These are phyloP conservation scores for Pangasius macronema DNA, from an alignment of 2,797 vertebrate genomes.

Conservation along the genomic window DNA sequence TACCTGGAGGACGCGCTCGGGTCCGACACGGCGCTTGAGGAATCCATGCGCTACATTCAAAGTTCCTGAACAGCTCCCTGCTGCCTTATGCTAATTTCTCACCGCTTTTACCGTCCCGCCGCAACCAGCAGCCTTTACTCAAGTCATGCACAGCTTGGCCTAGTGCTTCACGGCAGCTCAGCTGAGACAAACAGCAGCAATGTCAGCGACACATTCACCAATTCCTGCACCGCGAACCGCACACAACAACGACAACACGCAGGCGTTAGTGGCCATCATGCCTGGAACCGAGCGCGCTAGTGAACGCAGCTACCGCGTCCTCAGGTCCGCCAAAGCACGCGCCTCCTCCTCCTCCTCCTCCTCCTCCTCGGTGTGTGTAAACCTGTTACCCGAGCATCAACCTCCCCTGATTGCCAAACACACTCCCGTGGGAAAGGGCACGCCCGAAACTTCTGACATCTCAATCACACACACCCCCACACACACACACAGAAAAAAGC, in stretches of 20 bases:
- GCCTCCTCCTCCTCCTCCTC: conserved; percentile 33
- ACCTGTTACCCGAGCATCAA: conserved; percentile 75
- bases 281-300: conserved; percentile 31
- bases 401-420: conserved; percentile 58
- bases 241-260: conserved; percentile 56
- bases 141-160: conserved; percentile 58
- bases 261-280: conserved; percentile 42
- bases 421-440: conserved; percentile 65
- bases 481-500: conserved; percentile 49
- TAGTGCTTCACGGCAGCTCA: conserved; percentile 47
- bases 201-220: conserved; percentile 59
- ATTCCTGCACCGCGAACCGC: conserved; percentile 55
- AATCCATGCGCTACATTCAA: conserved; percentile 60
- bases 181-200: conserved; percentile 43
- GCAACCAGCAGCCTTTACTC: conserved; percentile 50
- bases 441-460: conserved; percentile 67
- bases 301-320: conserved; percentile 9
- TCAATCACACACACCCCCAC: conserved; percentile 34
- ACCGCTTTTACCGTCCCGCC: conserved; percentile 52
- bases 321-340: conserved; percentile 48
- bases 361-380: conserved; percentile 51
- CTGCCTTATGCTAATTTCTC: conserved; percentile 59
- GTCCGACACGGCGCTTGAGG: conserved; percentile 42
- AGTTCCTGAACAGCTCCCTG: conserved; percentile 62
- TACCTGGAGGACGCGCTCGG: conserved; percentile 49